These are phyloP conservation scores for Malurus melanocephalus DNA, from an alignment of 2,113 vertebrate genomes.

Conservation along the genomic window DNA sequence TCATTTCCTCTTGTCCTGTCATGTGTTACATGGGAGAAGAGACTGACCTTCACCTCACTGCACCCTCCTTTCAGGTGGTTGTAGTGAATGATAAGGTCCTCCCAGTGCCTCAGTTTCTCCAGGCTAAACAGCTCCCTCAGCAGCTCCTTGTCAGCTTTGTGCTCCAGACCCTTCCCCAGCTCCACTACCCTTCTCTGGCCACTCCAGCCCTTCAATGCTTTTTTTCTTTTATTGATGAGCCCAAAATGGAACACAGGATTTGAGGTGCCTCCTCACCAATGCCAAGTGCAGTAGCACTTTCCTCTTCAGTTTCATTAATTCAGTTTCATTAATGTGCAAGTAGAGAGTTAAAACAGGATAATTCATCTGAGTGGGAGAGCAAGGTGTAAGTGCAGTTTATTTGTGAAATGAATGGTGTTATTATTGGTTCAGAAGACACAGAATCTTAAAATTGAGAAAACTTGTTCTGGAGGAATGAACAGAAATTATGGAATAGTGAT, in stretches of 20 bases:
- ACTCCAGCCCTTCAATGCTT: accelerated
- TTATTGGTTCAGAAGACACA: not conserved
- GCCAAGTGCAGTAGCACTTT: not conserved
- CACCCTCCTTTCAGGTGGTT: not conserved
- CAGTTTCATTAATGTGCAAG: not conserved
- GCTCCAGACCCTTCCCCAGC: not conserved
- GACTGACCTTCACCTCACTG: not conserved
- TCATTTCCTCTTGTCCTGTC: not conserved
- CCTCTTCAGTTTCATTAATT: not conserved
- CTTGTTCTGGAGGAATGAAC: conserved; percentile 3
- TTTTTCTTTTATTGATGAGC: not conserved
- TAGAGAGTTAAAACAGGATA: not conserved
- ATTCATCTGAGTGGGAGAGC: not conserved
- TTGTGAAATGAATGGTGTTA: not conserved
- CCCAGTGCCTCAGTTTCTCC: not conserved
- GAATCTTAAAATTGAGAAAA: not conserved
- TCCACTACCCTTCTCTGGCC: not conserved
- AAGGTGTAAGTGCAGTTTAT: conserved; percentile 1
- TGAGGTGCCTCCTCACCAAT: not conserved
- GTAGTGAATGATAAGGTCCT: not conserved
- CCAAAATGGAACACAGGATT: not conserved
- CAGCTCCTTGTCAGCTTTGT: not conserved
- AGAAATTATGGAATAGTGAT: not conserved
- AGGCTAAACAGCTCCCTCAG: not conserved
- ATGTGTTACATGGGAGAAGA: not conserved